Evolutionary conservation across 2,888 invertebrate genomes (phyloP), one percentile per base, ranked within the genome.

Genomic region (Polydrusus tereticollis): DNA sequence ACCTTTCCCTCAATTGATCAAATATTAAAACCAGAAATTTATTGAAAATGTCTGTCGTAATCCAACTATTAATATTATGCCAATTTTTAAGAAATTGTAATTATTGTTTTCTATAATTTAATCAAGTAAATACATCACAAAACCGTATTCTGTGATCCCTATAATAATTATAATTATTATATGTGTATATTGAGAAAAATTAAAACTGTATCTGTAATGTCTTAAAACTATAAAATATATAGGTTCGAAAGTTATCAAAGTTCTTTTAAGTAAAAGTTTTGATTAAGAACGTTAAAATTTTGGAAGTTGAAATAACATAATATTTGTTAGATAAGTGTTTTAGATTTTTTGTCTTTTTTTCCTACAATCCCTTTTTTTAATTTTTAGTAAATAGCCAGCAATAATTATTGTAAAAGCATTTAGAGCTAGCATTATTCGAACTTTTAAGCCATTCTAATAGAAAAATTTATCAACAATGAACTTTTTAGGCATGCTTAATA

Each of bases 241-340:
- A 36, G 36, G 23, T 23, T 50, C n/a, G 14, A 26, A 50, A 50
- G n/a, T 14, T 26, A 45, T 45, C 20, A 45, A 14, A 50, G 14
- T 50, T 50, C 3, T 14, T 50, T 50, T 50, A 14, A 23, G 23
- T 50, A 26, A 50, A 50, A 16, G 14, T 43, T 47, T 47, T 21
- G 47, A 21, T 33, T 33, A 33, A 36, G 10, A n/a, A n/a, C 36
- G 1, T 12, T 36, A 36, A 36, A 36, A 36, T 36, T 36, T 12
- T 36, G 12, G n/a, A 36, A 10, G 36, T 36, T 36, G n/a, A 36
- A 36, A 36, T n/a, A n/a, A n/a, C n/a, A n/a, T n/a, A n/a, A n/a
- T 36, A 36, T 21, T 59, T 41, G 59, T 59, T 59, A 59, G 41
- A 41, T 59, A n/a, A 41, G 36, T 59, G 59, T 59, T 59, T 59